phyloP scores from a whole-genome alignment of 64 coral and sea anemone species.

The Actinia tenebrosa region DNA sequence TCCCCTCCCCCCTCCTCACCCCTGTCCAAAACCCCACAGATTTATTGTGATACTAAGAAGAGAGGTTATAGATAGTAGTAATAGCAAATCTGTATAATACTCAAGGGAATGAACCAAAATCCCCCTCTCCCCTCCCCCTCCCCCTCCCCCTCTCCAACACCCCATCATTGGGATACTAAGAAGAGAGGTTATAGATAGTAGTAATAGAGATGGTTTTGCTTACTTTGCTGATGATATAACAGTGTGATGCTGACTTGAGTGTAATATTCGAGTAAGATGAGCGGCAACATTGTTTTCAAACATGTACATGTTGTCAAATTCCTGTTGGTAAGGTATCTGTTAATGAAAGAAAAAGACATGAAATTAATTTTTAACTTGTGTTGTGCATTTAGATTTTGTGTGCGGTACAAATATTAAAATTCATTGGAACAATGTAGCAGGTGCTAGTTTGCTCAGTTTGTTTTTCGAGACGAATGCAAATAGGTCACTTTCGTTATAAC shows the following conservation, averaged over 20 bases:
- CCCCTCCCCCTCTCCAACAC: no score
- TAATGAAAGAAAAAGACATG: background rate
- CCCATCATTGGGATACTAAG: no score
- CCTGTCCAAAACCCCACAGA: no score
- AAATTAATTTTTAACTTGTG: background rate
- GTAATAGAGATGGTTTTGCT: background rate
- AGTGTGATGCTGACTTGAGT: conserved; percentile 84
- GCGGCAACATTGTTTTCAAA: conserved; percentile 92
- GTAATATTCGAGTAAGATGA: conserved; percentile 90
- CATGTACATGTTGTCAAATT: conserved; percentile 75
- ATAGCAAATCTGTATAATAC: background rate
- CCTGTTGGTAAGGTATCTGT: conserved; percentile 53
- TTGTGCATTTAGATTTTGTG: background rate
- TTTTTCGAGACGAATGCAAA: no score
- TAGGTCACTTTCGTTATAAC: no score
- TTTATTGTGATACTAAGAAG: no score
- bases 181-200: no score
- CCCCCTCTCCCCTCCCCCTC: no score
- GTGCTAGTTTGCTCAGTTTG: no score
- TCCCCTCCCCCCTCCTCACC: no score
- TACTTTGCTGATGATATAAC: conserved; percentile 96
- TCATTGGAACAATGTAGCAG: no score
- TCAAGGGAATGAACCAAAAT: background rate
- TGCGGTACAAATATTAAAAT: no score
- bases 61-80: background rate